phyloP scores from a whole-genome alignment of 2,888 invertebrate species.

The Papilio protenor region DNA sequence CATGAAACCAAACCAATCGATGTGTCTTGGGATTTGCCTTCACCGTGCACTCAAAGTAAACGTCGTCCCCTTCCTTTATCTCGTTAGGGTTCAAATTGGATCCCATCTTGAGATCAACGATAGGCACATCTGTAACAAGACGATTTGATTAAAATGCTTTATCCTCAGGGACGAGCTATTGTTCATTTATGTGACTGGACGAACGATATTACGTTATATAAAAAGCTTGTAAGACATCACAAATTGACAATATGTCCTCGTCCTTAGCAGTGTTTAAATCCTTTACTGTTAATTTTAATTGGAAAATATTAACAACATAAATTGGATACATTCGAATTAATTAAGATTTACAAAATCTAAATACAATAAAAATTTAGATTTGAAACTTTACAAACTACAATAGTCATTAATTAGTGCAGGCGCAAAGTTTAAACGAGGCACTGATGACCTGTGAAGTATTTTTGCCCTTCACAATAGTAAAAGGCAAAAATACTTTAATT shows the following conservation, averaged over 20 bases:
- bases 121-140: slow-evolving; percentile 89
- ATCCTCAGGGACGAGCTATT: slow-evolving; percentile 32
- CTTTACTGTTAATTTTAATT: neutral
- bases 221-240: neutral
- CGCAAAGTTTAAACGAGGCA: slow-evolving; percentile 6
- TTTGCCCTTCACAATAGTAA: neutral
- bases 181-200: slow-evolving; percentile 31
- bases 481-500: neutral
- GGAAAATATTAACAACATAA: neutral
- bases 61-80: slow-evolving; percentile 95
- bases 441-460: slow-evolving; percentile 8
- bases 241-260: neutral
- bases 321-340: neutral
- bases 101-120: slow-evolving; percentile 92
- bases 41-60: slow-evolving; percentile 94
- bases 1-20: slow-evolving; percentile 94
- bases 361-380: slow-evolving; percentile 13
- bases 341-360: neutral
- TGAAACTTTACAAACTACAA: neutral
- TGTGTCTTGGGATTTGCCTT: slow-evolving; percentile 93
- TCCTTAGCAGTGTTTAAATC: neutral
- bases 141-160: slow-evolving; percentile 36
- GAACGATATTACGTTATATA: neutral
- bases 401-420: slow-evolving; percentile 8
- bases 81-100: slow-evolving; percentile 92